These are phyloP conservation scores for Colaptes auratus DNA, from an alignment of 2,113 vertebrate species.

Conservation along the genomic window DNA sequence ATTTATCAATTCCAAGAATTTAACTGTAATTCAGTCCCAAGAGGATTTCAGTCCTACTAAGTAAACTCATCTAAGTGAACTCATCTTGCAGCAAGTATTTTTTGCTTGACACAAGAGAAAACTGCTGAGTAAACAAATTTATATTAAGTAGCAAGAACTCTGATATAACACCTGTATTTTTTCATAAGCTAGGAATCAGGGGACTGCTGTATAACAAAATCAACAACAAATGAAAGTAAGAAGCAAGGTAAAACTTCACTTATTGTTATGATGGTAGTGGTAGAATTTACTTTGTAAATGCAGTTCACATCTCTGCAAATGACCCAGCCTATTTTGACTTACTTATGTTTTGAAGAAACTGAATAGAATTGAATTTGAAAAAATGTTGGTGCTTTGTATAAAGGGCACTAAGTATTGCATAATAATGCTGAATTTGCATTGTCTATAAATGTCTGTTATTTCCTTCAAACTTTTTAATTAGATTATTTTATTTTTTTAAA, in stretches of 20 bases:
- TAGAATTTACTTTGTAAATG: background rate
- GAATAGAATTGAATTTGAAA: background rate
- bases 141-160: background rate
- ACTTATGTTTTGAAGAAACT: background rate
- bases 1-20: background rate
- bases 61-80: background rate
- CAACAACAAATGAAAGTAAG: background rate
- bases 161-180: background rate
- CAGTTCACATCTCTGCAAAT: background rate
- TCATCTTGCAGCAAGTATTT: background rate
- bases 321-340: background rate
- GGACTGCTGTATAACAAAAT: background rate
- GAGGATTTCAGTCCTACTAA: background rate
- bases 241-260: background rate
- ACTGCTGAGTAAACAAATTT: background rate
- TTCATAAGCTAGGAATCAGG: background rate
- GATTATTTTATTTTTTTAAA: too few relatives aligned
- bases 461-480: background rate
- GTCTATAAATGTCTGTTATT: background rate
- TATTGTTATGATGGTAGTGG: background rate
- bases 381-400: background rate
- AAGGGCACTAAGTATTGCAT: background rate
- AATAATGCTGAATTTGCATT: fast-evolving
- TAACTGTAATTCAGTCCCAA: background rate
- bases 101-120: background rate